Evolutionary conservation across 1,140 invertebrate genomes (phyloP).

Genomic region (Rhagoletis pomonella): DNA sequence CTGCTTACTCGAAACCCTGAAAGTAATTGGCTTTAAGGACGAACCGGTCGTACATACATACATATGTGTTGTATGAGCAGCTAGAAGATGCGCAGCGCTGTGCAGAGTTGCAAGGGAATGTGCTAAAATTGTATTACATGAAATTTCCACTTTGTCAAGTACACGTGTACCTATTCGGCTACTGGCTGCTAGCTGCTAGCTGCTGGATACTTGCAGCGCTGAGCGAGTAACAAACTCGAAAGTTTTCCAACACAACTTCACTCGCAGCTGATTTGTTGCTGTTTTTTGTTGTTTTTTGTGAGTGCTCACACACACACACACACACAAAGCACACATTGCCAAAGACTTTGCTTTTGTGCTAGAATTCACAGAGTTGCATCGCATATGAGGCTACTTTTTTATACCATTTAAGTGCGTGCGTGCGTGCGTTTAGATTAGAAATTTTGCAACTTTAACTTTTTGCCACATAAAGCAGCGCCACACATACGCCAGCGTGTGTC

Average conservation of each 20-base stretch:
- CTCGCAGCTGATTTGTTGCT: neutral
- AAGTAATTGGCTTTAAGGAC: conserved; percentile 38
- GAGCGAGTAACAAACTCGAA: neutral
- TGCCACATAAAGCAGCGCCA: conserved; percentile 26
- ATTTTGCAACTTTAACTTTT: conserved; percentile 49
- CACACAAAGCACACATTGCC: no score
- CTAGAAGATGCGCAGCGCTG: neutral
- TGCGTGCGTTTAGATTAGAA: conserved; percentile 56
- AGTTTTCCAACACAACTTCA: neutral
- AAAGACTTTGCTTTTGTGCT: neutral
- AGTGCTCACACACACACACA: no score
- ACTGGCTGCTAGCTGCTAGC: no score
- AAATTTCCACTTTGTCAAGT: conserved; percentile 48
- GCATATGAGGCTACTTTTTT: neutral
- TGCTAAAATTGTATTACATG: conserved; percentile 37
- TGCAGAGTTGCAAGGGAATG: conserved; percentile 15
- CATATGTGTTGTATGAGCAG: neutral
- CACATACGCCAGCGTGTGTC: neutral
- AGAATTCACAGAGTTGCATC: neutral
- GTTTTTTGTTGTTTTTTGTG: neutral
- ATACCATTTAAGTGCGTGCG: conserved; percentile 53
- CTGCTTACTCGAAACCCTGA: neutral
- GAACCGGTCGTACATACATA: neutral
- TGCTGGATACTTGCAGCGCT: neutral
- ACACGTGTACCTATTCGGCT: neutral